Evolutionary conservation across 2,888 invertebrate genomes (phyloP), one percentile per base, ranked within the genome.

Genomic region (Acanthosepion pharaonis): DNA sequence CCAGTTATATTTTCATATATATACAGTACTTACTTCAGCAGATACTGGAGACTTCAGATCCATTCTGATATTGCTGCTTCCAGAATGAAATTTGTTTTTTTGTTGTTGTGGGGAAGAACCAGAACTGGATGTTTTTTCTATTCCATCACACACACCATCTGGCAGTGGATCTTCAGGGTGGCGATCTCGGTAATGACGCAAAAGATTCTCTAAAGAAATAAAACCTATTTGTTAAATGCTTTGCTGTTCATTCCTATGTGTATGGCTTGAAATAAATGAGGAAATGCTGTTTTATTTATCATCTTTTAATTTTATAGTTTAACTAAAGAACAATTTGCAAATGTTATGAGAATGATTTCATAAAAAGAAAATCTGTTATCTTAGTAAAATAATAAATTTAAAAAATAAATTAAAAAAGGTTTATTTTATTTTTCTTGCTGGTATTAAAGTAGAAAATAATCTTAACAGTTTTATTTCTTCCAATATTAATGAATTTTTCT

Each of bases 141-240:
- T 25, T 64, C 64, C 92, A 9, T 96, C 96, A 42, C 95, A 95
- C 48, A 96, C 95, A 49, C 95, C 95, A 25, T 96, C 96, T 15
- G 97, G 96, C 15, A 96, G 95, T 59, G 96, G 95, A 48, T 95
- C 94, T 49, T 96, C 97, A 95, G 98, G 98, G 96, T 98, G 98
- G 96, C 98, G 98, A 59, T 98, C 98, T 91, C 98, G 98, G 97
- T 98, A 98, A 97, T 99, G 98, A 96, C 98, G 98, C 96, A 98
- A 98, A 93, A 99, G 97, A 95, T 98, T 98, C 94, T 98, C 98
- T 97, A 95, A 15, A 95, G 95, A 59, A n/a, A 91, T 91, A 94
- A 95, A 93, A 49, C 48, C 48, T 51, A 48, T 49, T 53, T 33
- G 48, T 94, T 49, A 33, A 94, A 94, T 49, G 49, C 23, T 92